Base-by-base conservation (phyloP, 2,113 vertebrate genomes). In the Heterochromis multidens region DNA sequence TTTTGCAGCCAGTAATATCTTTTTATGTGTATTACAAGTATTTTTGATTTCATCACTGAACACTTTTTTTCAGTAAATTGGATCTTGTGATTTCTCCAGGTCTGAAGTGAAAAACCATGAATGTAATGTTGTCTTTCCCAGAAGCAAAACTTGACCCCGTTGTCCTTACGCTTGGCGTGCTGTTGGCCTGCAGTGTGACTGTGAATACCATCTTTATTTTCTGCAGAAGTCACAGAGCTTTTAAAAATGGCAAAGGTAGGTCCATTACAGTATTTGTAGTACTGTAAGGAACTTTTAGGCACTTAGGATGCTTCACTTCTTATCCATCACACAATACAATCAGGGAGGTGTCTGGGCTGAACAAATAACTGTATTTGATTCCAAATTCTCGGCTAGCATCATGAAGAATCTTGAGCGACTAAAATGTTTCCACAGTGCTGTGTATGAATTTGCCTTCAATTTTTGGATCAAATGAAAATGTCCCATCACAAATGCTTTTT, bases 111-210 rank as follows among this genome's bases (percentile, higher is more conserved):
- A 70, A 6, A 49, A 72, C 27, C 23, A 2, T 49, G 0, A 49
- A 29, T 72, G 1, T 29, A 43, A 72, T 49, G 37, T 16, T 29
- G 23, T 49, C 40, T 72, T 33, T 76, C 33, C 13, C 77, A 88
- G 86, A 8, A 58, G 5, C 23, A 35, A 6, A 46, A 8, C 5
- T 2, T 14, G 10, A 40, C 5, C 13, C 9, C 0, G 19, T 46
- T 13, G 11, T 76, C 21, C 1, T 78, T 9, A 37, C 52, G 3
- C 83, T 88, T 0, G 77, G 37, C 2, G 10, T 21, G 7, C 40
- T 76, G n/a, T 23, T 90, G 52, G 57, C 72, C 9, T 59, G 17
- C 23, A 88, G 46, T 76, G 29, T 83, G 52, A 78, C n/a, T 37
- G 23, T 49, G 21, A 88, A 74, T 19, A 5, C 11, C 11, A 0